Base-by-base conservation (phyloP, 2,797 vertebrate species). In the Gallinago solitaria region DNA sequence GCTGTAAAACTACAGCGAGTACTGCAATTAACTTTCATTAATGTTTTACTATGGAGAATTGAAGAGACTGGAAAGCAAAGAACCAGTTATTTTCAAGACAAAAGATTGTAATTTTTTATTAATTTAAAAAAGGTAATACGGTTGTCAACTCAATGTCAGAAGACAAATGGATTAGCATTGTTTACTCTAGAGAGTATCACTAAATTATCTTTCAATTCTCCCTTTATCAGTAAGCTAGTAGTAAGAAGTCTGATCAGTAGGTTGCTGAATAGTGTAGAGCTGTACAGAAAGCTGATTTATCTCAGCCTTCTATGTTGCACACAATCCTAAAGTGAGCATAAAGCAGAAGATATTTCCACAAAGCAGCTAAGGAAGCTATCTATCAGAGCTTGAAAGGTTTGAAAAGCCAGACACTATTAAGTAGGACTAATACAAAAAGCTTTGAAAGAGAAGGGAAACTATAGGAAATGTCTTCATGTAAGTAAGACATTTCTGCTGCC, bases 391-490 rank as follows among this genome's bases (percentile, higher is more conserved):
- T 54, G 35, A 78, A 81, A 70, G 30, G 23, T 37, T 37, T 63
- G 51, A 81, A 64, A 5, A 94, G n/a, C 27, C 48, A 63, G 37
- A 48, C 6, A 59, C 2, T 71, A 45, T 51, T 18, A 64, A 83
- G 20, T 1, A 51, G n/a, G n/a, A 90, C 20, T 50, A 61, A 81
- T 17, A n/a, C 9, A 93, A 93, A 88, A 67, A 33, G 20, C 35
- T 87, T n/a, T 57, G n/a, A 82, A 88, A 83, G 27, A 86, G 16
- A 83, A 69, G 11, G 16, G 30, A 59, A 95, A 73, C 21, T 48
- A 33, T 1, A 59, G 12, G 17, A 85, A 81, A 75, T 14, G 18
- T 59, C 70, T 67, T 65, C 39, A 59, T 21, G 4, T 32, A 81
- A 87, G 10, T 6, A 80, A 83, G 37, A 61, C 35, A n/a, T 41